These are phyloP conservation scores for Achlya flavicornis DNA, from an alignment of 2,888 invertebrate species.

Conservation along the genomic window DNA sequence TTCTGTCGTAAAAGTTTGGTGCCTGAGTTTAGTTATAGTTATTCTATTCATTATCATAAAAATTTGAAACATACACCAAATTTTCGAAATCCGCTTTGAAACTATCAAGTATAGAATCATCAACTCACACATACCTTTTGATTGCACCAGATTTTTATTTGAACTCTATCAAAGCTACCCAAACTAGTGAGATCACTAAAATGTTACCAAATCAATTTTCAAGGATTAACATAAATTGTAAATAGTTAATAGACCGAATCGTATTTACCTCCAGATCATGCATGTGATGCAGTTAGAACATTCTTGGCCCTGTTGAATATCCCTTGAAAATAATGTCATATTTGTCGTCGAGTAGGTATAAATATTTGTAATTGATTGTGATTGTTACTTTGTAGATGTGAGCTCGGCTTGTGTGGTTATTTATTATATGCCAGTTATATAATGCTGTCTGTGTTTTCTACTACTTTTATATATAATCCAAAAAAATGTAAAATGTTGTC, in stretches of 20 bases:
- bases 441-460: conserved; percentile 49
- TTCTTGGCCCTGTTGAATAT: background rate
- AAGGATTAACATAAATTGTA: background rate
- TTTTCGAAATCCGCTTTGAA: no score
- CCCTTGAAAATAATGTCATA: conserved; percentile 1
- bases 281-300: background rate
- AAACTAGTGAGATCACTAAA: background rate
- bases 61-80: no score
- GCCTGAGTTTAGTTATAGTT: no score
- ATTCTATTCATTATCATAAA: no score
- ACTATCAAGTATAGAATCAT: no score
- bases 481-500: background rate
- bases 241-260: background rate
- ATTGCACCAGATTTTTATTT: background rate
- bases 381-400: conserved; percentile 69
- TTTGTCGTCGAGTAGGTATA: conserved; percentile 16
- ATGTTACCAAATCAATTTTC: background rate
- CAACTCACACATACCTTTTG: no score
- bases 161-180: background rate
- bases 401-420: conserved; percentile 72
- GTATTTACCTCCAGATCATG: background rate
- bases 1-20: background rate
- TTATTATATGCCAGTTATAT: conserved; percentile 63
- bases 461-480: conserved; percentile 16
- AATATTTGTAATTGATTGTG: conserved; percentile 56